Evolutionary conservation across 53 echinoderm and acorn worm species (phyloP), one percentile per base, ranked within the genome.

Genomic region (Patiria pectinifera): DNA sequence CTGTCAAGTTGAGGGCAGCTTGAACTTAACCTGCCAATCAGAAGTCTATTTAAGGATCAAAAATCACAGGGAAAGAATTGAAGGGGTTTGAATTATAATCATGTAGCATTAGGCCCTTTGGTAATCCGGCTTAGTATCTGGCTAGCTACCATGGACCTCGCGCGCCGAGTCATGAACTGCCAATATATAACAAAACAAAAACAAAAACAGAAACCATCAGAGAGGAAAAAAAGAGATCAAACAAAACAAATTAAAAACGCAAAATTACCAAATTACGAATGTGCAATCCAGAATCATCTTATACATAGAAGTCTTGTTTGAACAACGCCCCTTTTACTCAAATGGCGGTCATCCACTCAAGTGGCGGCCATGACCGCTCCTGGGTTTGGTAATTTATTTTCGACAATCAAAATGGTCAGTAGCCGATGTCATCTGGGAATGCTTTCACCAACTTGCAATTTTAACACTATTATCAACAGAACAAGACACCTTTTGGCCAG

Each of bases 1-100:
- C 69, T 47, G 15, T 16, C 69, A 45, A 45, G 24, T 85, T 66
- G 15, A 6, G 45, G 69, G 69, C 63, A 43, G 22, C 62, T 63
- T 13, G 14, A 15, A 43, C 66, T 85, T 63, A 19, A 85, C 85
- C 85, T 85, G 85, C 45, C 85, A 19, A 15, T 66, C 3, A 45
- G 46, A 2, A 43, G 69, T 85, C 85, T 85, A 85, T 85, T 85
- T 85, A 66, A 45, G 69, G 46, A 21, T 6, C n/a, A 3, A 0
- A 4, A 22, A 23, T 6, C 24, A 1, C 10, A 3, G n/a, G 4
- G 74, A 74, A 24, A 24, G 19, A 74, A 5, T 18, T 9, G 10
- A 22, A 35, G 35, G 35, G 35, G 35, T 10, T 23, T 22, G 4
- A 10, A 21, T n/a, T 23, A 74, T 22, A 23, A 74, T 74, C 74